Conservation (phyloP, 1,140 invertebrate genomes). For the Doryteuthis pealeii region DNA sequence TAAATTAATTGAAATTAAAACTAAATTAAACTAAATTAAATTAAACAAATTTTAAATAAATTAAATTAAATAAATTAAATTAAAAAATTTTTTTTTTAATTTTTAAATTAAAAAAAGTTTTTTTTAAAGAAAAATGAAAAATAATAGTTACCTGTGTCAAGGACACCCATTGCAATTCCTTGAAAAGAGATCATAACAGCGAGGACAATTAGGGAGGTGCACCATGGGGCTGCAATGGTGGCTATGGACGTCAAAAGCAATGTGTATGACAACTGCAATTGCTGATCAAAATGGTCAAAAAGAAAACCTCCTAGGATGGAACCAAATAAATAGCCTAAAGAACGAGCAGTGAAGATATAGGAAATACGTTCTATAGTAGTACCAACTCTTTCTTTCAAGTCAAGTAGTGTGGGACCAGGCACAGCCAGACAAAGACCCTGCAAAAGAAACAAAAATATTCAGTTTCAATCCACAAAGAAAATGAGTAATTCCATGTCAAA, state of each 20-base stretch:
- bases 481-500: not conserved
- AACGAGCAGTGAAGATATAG: conserved; percentile 53
- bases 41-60: too few species aligned
- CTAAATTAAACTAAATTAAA: too few species aligned
- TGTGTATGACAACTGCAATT: conserved; percentile 45
- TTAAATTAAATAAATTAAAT: too few species aligned
- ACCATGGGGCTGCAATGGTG: conserved; percentile 51
- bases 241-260: conserved; percentile 47
- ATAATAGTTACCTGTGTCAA: conserved; percentile 56
- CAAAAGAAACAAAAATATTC: conserved; percentile 15
- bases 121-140: too few species aligned
- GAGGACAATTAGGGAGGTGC: conserved; percentile 40
- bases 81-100: too few species aligned
- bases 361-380: conserved; percentile 47
- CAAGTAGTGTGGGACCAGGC: conserved; percentile 59
- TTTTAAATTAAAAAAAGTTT: too few species aligned
- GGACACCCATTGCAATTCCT: conserved; percentile 57
- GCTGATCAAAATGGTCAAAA: conserved; percentile 56
- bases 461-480: not conserved
- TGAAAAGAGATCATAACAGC: conserved; percentile 53
- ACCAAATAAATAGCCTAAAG: conserved; percentile 55
- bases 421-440: conserved; percentile 61
- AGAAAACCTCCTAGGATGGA: conserved; percentile 52
- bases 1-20: too few species aligned
- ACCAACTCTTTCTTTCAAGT: conserved; percentile 51